These are phyloP conservation scores for Xenopus petersii DNA, from an alignment of 2,797 vertebrate genomes.

Conservation along the genomic window DNA sequence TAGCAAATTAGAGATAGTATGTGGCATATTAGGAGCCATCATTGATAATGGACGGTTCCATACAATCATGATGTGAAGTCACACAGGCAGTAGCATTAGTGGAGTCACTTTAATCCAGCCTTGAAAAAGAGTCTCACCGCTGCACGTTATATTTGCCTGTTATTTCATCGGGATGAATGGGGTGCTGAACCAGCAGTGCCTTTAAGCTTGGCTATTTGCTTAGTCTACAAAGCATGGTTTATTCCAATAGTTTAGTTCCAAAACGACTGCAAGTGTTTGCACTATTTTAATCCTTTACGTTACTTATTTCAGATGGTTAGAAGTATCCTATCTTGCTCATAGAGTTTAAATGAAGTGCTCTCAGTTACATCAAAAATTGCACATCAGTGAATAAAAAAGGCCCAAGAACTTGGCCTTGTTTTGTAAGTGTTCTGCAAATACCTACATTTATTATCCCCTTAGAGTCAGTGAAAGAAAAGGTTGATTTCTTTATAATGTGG, in stretches of 20 bases:
- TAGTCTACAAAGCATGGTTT: conserved; percentile 53
- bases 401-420: no score
- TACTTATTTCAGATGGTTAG: conserved; percentile 16
- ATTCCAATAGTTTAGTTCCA: conserved; percentile 29
- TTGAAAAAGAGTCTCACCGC: conserved; percentile 68
- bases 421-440: no score
- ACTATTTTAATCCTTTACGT: neutral
- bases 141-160: conserved; percentile 68
- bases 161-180: conserved; percentile 61
- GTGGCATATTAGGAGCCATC: no score
- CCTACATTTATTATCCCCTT: no score
- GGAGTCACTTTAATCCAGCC: conserved; percentile 61
- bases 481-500: no score
- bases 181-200: conserved; percentile 65
- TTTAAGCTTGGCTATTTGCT: conserved; percentile 47
- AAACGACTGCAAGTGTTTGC: conserved; percentile 35
- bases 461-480: no score
- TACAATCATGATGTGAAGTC: neutral
- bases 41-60: no score
- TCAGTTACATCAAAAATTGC: no score
- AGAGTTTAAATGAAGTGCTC: no score
- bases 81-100: conserved; percentile 32
- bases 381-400: no score
- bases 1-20: no score
- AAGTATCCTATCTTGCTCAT: no score